These are phyloP conservation scores for Collichthys lucidus DNA, from an alignment of 2,113 vertebrate species.

Conservation along the genomic window DNA sequence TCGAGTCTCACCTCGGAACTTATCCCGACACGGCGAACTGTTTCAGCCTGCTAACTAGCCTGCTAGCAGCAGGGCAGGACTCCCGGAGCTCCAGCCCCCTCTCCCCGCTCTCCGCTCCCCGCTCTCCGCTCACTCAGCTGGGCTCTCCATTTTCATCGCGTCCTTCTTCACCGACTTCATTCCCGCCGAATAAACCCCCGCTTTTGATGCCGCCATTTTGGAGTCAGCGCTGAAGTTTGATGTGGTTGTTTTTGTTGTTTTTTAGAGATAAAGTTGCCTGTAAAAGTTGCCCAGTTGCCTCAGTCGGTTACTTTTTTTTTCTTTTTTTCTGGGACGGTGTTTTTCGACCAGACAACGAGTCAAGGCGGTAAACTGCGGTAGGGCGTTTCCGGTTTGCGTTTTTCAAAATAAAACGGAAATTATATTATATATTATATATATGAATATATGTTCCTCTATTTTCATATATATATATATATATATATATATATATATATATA, in stretches of 20 bases:
- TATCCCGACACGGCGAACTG: constrained; percentile 34
- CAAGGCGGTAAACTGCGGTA: not conserved
- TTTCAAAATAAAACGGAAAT: constrained; percentile 57
- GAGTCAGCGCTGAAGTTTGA: not conserved
- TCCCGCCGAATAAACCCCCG: constrained; percentile 18
- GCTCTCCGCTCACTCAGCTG: constrained; percentile 75
- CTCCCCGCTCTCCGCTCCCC: constrained; percentile 58
- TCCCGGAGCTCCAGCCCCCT: constrained; percentile 81
- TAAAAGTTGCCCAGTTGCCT: constrained; percentile 19
- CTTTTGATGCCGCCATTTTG: not conserved
- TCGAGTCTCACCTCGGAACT: constrained; percentile 63
- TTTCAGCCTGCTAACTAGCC: constrained; percentile 67
- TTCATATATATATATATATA: too few relatives aligned
- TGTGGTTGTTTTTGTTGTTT: too few relatives aligned
- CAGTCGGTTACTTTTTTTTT: constrained; percentile 19
- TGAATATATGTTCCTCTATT: too few relatives aligned
- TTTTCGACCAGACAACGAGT: constrained; percentile 52
- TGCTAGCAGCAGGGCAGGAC: constrained; percentile 77
- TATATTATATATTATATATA: too few relatives aligned
- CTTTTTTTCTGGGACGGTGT: constrained; percentile 57
- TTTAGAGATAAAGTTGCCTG: not conserved
- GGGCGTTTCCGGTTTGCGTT: not conserved
- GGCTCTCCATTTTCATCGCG: constrained; percentile 82
- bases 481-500: too few relatives aligned
- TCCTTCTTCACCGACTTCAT: constrained; percentile 72